Evolutionary conservation across 2,888 invertebrate species (phyloP), one percentile per base, ranked within the genome.

Genomic region (Pollenia labialis): DNA sequence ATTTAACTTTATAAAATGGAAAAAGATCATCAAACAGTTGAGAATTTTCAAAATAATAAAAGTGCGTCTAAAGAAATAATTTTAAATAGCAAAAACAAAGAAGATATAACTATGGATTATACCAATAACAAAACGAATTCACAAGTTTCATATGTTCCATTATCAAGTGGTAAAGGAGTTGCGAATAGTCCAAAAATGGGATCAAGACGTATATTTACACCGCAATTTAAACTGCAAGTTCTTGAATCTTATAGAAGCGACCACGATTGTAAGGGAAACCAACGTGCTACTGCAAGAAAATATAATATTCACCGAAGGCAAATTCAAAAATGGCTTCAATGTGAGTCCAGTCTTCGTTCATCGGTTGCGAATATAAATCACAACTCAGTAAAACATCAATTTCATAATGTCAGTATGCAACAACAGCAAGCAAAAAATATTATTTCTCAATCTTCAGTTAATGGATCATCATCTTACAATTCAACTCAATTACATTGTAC

Each of bases 301-400:
- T 98, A 97, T 93, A 97, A 97, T 83, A 97, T 98, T 88, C 97
- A 98, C 93, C 95, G 97, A 82, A 95, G 97, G 84, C 97, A 98
- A 93, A 97, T 98, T 89, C 97, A 98, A 94, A 97, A 98, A 94
- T 98, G 97, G 97, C 94, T 98, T 89, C 97, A 97, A 94, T 97
- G 96, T 90, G 97, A 97, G 93, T 95, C 95, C 86, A 96, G 96
- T 92, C 94, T 97, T 88, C 95, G 97, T 90, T 96, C 96, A 86
- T 96, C 96, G 89, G 96, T 97, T 87, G 94, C 94, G 75, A 95
- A 95, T 90, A 92, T 90, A 75, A 90, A 91, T 81, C 93, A 93
- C 87, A 91, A 89, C 88, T 92, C 89, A 74, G 89, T 91, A 66
- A 91, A 91, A 88, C 91, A 91, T 88, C 91, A 91, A 85, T 92